Conservation (phyloP, 2,113 vertebrate genomes). For the Pedionomus torquatus region DNA sequence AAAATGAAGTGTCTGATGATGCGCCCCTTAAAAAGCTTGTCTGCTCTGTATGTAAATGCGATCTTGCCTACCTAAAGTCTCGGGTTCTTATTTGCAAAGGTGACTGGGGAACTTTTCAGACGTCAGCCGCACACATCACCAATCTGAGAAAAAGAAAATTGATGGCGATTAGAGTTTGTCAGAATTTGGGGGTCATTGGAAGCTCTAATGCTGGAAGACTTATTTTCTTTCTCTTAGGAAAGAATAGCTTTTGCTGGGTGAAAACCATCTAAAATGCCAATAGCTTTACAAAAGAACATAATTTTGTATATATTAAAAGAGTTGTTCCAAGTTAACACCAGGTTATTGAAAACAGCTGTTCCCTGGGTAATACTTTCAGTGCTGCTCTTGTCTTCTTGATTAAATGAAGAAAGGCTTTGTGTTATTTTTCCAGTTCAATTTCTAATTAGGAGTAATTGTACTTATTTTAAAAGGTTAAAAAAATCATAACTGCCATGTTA, state of each 20-base stretch:
- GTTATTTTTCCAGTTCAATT: background rate
- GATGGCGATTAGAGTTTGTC: background rate
- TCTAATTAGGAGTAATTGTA: background rate
- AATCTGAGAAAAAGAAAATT: background rate
- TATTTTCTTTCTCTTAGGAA: background rate
- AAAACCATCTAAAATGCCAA: background rate
- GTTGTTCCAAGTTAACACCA: background rate
- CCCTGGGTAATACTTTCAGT: background rate
- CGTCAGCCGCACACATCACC: background rate
- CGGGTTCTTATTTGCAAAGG: background rate
- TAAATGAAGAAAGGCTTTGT: background rate
- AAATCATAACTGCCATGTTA: background rate
- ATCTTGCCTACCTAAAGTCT: background rate
- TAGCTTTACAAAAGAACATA: background rate
- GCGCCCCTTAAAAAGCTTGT: background rate
- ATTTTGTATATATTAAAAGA: background rate
- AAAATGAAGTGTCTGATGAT: slow-evolving; percentile 6
- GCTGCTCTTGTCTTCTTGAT: background rate
- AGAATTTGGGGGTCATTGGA: background rate
- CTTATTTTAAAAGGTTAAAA: background rate
- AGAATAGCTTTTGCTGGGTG: background rate
- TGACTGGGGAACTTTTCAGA: background rate
- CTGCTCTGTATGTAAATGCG: background rate
- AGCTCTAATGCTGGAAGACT: background rate
- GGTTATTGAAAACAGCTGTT: background rate